phyloP scores from a whole-genome alignment of 92 coral and sea anemone genomes.

The Parazoanthus swiftii region DNA sequence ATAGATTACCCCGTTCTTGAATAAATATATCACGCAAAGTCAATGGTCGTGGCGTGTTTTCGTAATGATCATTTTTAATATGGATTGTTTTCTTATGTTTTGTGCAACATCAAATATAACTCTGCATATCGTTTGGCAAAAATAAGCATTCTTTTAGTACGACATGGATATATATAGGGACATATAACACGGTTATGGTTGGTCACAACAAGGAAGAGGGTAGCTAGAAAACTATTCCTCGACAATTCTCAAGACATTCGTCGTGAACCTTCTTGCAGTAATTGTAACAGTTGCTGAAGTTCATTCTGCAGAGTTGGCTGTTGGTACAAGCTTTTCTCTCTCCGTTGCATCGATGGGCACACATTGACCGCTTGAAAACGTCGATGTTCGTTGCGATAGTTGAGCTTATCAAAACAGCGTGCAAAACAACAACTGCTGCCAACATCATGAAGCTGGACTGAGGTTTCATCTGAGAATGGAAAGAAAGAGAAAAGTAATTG shows the following conservation, averaged over 20 bases:
- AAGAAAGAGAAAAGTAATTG: too few species aligned
- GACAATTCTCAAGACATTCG: background rate
- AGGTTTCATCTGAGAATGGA: background rate
- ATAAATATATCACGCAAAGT: too few species aligned
- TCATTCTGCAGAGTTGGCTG: background rate
- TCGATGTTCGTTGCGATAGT: background rate
- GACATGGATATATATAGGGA: too few species aligned
- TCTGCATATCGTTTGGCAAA: too few species aligned
- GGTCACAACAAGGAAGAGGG: background rate
- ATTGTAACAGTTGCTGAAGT: background rate
- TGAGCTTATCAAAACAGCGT: background rate
- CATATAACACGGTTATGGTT: background rate
- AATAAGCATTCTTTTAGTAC: too few species aligned
- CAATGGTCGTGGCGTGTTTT: too few species aligned
- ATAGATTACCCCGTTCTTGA: too few species aligned
- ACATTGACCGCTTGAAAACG: background rate
- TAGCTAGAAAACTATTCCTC: background rate
- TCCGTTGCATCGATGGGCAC: background rate
- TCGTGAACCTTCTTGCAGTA: background rate
- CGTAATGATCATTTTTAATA: too few species aligned
- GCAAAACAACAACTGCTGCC: background rate
- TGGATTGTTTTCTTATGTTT: too few species aligned
- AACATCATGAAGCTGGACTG: background rate
- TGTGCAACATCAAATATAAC: too few species aligned
- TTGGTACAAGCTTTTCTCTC: background rate